Base-by-base conservation (phyloP, 2,797 vertebrate species). In the Sphaeramia orbicularis region DNA sequence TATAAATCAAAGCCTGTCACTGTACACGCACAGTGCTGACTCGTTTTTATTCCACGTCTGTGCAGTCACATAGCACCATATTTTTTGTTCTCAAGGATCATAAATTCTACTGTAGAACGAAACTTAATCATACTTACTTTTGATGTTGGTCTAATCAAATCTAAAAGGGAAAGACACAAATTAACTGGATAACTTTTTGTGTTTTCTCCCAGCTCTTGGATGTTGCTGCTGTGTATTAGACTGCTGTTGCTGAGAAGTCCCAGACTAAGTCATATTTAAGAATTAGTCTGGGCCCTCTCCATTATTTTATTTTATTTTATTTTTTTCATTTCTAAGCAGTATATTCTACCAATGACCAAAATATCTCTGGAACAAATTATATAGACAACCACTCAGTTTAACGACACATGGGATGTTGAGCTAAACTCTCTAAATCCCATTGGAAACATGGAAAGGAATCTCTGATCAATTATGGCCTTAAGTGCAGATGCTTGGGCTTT, bases 1-100 rank as follows among this genome's bases (percentile, higher is more conserved):
- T 40, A 14, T 72, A 57, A 76, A 83, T 83, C 65, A 78, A 68
- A 54, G 57, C 65, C 37, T 15, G 40, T 75, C 47, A 71, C 38
- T 52, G 59, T 59, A 58, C 37, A 13, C 1, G 36, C 59, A 47
- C 18, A 51, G 3, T 51, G n/a, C 51, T 45, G 60, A 69, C 40
- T 55, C 57, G 21, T 72, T 76, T 54, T 78, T 38, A 54, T 74
- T 63, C 12, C 1, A 49, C 2, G 45, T 21, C 27, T 72, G 19
- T 16, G 24, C 24, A 40, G 10, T 61, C 21, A n/a, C n/a, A 48
- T 14, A 2, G 16, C 13, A 30, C 1, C 30, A 48, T 6, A 48
- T 48, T 14, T 47, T 47, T 65, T 62, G 24, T 27, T 27, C 24
- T n/a, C 10, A 37, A 41, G 8, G 19, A 45, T 48, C 10, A n/a